Conservation (phyloP, 2,113 vertebrate genomes). For the Bufo gargarizans region DNA sequence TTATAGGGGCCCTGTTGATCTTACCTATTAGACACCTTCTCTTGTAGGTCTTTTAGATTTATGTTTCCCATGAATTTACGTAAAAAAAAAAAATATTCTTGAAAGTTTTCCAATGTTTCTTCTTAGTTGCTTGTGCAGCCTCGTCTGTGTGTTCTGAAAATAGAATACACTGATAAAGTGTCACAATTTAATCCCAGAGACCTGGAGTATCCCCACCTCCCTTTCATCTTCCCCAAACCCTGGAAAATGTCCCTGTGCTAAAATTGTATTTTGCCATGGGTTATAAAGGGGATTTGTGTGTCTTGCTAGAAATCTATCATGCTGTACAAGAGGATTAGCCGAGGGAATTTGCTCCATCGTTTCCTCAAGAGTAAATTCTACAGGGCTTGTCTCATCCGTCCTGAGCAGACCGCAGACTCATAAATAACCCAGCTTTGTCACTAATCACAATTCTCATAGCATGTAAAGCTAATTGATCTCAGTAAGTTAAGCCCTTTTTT, state of each 20-base stretch:
- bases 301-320: conserved; percentile 53
- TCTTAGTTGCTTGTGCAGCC: not conserved
- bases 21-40: too few species aligned
- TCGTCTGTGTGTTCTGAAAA: not conserved
- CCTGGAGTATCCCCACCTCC: not conserved
- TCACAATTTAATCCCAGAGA: conserved; percentile 17
- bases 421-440: conserved; percentile 49
- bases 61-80: not conserved
- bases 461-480: conserved; percentile 47
- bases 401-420: conserved; percentile 39
- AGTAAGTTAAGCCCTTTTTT: not conserved
- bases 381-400: conserved; percentile 50
- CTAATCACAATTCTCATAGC: conserved; percentile 46
- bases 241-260: conserved; percentile 30
- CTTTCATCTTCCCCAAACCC: conserved; percentile 38
- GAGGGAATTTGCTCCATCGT: conserved; percentile 46
- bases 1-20: too few species aligned
- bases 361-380: conserved; percentile 49
- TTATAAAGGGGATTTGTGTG: conserved; percentile 54
- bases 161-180: not conserved
- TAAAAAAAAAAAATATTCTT: not conserved
- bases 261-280: conserved; percentile 49
- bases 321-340: conserved; percentile 50
- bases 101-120: not conserved
- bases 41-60: not conserved